Evolutionary conservation across 2,797 vertebrate genomes (phyloP), one percentile per base, ranked within the genome.

Genomic region (Nyctalus aviator): DNA sequence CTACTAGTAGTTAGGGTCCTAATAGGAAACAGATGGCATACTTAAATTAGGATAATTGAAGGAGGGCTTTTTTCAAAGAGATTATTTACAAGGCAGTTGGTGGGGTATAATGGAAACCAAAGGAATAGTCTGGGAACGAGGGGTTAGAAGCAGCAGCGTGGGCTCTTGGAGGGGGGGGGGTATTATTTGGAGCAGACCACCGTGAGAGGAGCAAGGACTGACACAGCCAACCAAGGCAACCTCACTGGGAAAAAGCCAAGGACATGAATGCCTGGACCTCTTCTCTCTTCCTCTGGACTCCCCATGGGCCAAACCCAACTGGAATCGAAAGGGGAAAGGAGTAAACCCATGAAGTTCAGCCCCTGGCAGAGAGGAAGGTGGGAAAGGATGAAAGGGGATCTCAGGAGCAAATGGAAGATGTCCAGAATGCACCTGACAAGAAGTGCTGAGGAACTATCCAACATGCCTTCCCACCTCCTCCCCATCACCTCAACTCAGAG

Each of bases 21-120:
- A 93, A 82, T 37, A 89, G 66, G 62, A 91, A 95, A 84, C 90
- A 92, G 69, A 96, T 95, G 95, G 79, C 66, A 72, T 17, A 86
- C 18, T 94, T 92, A 92, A 94, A 96, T 93, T 92, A 85, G 48
- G 62, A 91, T 87, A 79, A 83, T 85, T 94, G 96, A 76, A 95
- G 15, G 46, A 94, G 59, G 48, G 41, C 64, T 91, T 94, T 95
- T 82, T 82, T 62, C 50, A 93, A 94, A 90, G 64, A 30, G 46
- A 84, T 30, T 76, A 53, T 82, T 93, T 91, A 79, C 41, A 88
- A 84, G 41, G 41, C 3, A 35, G 4, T 62, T 44, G 27, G 32
- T 55, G 27, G 46, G 23, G 27, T 88, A 3, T 72, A 87, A 68
- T 30, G n/a, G 57, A 90, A 97, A 71, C 30, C 20, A 71, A 84